Evolutionary conservation across 2,797 vertebrate genomes (phyloP), one percentile per base, ranked within the genome.

Genomic region (Parauchenoglanis punctatus): DNA sequence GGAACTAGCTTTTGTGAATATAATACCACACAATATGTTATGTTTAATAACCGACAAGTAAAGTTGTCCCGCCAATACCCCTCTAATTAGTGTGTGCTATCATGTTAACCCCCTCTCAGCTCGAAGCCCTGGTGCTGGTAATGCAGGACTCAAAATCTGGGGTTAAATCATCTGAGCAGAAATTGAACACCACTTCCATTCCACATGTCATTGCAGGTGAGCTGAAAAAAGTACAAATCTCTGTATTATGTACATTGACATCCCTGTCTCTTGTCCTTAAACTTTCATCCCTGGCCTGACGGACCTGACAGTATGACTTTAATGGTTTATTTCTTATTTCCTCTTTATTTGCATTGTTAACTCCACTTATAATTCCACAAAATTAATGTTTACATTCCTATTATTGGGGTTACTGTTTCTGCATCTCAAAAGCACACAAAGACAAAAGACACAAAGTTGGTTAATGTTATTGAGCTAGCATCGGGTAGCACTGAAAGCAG

Each of bases 191-290:
- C 76, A 93, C 96, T 0, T 96, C 83, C 7, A 97, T 99, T 90
- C 97, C 98, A 0, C 97, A 99, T 0, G 97, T 96, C 56, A 94
- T 98, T 81, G 88, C 96, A 90, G 98, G 98, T 99, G 92, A 96
- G 93, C 90, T 63, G 65, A 80, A 86, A 56, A 25, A 20, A n/a
- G 44, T 68, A 28, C 61, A 52, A 35, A 68, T 85, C 35, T 70
- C n/a, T 17, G n/a, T 4, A 68, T 31, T 83, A 54, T 65, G 85
- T 81, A 73, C 4, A 11, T 13, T 63, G 7, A 8, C 28, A 15
- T 72, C 8, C 4, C n/a, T 13, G 13, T 31, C 46, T 56, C 2
- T 77, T 18, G 0, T 31, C 12, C 25, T 28, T 13, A 52, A 6
- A 25, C 6, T n/a, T 1, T 17, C 8, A 23, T 12, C 28, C 35